Evolutionary conservation across 2,797 vertebrate species (phyloP).

Genomic region (Saxicola maurus): DNA sequence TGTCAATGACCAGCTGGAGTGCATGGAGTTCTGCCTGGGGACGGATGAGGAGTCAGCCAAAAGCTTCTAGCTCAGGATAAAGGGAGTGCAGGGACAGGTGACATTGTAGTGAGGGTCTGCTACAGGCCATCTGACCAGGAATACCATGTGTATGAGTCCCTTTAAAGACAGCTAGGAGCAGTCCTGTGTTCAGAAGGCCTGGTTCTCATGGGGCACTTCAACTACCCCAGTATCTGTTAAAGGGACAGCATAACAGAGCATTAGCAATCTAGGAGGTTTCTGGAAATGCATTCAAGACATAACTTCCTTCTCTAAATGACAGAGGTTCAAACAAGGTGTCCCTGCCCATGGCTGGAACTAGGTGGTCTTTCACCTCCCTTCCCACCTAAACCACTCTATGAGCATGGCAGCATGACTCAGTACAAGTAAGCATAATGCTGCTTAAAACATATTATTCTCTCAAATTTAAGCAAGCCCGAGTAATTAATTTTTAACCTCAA

Average conservation of each 20-base stretch:
- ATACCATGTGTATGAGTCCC: accelerated
- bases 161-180: background rate
- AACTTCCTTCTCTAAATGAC: background rate
- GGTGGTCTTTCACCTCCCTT: background rate
- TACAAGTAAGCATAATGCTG: accelerated
- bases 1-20: background rate
- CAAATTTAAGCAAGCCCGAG: background rate
- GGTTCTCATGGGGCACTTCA: background rate
- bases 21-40: background rate
- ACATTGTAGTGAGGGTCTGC: background rate
- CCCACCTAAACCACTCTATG: background rate
- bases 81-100: background rate
- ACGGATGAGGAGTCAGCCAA: background rate
- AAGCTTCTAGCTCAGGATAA: background rate
- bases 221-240: background rate
- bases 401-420: background rate
- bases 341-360: background rate
- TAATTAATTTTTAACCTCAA: background rate
- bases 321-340: background rate
- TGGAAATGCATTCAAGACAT: background rate
- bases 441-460: background rate
- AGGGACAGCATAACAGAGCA: background rate
- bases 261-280: background rate
- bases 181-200: background rate
- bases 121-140: background rate